phyloP scores from a whole-genome alignment of 2,797 vertebrate species.

The Helicolenus hilgendorfi region DNA sequence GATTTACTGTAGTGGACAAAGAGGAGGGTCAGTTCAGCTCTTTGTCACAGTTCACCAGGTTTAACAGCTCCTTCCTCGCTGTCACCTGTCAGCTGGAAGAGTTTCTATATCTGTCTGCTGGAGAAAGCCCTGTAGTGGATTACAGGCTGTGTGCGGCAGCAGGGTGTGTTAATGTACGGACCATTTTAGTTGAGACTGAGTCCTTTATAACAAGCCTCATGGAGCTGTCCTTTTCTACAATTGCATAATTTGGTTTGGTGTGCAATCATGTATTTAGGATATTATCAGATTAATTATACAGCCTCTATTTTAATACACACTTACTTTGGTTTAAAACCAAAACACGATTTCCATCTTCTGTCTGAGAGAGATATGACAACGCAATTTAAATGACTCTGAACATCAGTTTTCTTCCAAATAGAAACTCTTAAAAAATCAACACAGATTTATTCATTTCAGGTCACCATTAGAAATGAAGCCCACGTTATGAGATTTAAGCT shows the following conservation, averaged over 20 bases:
- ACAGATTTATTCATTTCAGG: neutral
- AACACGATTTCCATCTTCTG: neutral
- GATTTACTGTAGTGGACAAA: slow-evolving; percentile 19
- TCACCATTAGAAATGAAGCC: neutral
- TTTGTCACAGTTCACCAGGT: slow-evolving; percentile 19
- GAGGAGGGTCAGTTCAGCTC: slow-evolving; percentile 3
- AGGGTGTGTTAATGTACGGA: neutral
- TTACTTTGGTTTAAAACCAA: neutral
- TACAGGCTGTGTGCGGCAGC: neutral
- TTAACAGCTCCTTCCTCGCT: slow-evolving; percentile 25
- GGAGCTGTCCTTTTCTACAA: neutral
- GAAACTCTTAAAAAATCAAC: neutral
- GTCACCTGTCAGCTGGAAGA: slow-evolving; percentile 6
- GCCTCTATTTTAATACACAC: neutral
- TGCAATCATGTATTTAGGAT: neutral
- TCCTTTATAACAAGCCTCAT: neutral
- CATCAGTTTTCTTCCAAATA: neutral
- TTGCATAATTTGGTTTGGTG: neutral
- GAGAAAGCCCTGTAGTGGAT: slow-evolving; percentile 20
- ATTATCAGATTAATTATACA: neutral
- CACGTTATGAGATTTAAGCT: neutral
- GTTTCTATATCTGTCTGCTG: slow-evolving; percentile 1
- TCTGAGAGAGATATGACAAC: neutral
- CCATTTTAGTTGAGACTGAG: neutral
- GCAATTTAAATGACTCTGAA: neutral